Base-by-base conservation (phyloP, 2,888 invertebrate genomes). In the Galerucella nymphaeae region DNA sequence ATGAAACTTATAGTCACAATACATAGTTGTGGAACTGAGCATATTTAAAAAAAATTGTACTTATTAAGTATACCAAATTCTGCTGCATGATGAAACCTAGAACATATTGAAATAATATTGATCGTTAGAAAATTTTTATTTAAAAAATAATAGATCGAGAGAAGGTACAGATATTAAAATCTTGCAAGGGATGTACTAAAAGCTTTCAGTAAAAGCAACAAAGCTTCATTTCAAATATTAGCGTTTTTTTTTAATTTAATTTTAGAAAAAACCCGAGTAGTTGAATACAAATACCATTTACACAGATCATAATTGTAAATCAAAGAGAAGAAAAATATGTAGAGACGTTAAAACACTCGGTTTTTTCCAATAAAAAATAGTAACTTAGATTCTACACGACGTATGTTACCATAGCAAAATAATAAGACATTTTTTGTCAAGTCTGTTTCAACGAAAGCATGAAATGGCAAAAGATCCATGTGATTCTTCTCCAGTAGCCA, bases 351-450 rank as follows among this genome's bases (percentile, higher is more conserved):
- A 48, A 53, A 53, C 16, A 53, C 50, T 53, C 50, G 50, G 16
- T 53, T 53, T 53, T 53, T 53, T 53, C 16, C 16, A 53, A 53
- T 16, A 53, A 16, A 30, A 30, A 53, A 16, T 9, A 9, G n/a
- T 53, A 53, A 53, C 16, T 16, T 53, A 53, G n/a, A 53, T 53
- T 53, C 16, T 16, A 16, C 50, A 53, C n/a, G 50, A 16, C 50
- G n/a, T 53, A 53, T 70, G 69, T 75, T 75, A 75, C 75, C 75
- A 75, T 75, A 65, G 75, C 71, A 67, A 71, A 71, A 73, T 73
- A 75, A 62, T 73, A 75, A 66, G 75, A 75, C 75, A 75, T 75
- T 75, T 71, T 72, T 50, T 16, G 20, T 57, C 18, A 30, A 30
- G 16, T 41, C 16, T 53, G 50, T 53, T 53, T 53, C 50, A 53